phyloP scores from a whole-genome alignment of 2,113 vertebrate genomes.

The Psephotus haematonotus region DNA sequence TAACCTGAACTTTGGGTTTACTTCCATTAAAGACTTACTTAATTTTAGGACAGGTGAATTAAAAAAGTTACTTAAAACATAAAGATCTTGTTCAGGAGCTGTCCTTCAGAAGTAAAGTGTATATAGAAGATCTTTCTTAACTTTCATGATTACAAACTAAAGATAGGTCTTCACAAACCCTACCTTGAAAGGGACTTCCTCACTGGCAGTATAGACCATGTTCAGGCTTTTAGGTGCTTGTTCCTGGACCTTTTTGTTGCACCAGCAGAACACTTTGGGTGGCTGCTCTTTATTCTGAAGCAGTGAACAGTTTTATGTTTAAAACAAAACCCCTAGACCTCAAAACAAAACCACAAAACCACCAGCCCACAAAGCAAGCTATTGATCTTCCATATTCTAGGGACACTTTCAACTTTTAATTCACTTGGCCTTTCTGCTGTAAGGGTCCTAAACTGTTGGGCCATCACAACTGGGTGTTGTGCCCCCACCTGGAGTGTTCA shows the following conservation, averaged over 20 bases:
- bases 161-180: neutral
- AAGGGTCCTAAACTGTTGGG: neutral
- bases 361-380: neutral
- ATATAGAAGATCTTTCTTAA: neutral
- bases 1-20: neutral
- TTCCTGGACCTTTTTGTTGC: neutral
- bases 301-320: neutral
- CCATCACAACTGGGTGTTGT: neutral
- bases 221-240: neutral
- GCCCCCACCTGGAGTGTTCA: neutral
- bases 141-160: accelerated
- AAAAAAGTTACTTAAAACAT: neutral
- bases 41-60: neutral
- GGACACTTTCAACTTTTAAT: neutral
- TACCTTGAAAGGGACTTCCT: neutral
- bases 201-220: accelerated
- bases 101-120: neutral
- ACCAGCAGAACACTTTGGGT: neutral
- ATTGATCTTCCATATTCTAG: neutral
- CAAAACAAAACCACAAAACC: neutral
- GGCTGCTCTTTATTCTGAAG: neutral
- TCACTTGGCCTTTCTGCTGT: neutral
- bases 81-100: neutral
- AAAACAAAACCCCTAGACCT: neutral
- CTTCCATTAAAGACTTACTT: neutral